Base-by-base conservation (phyloP, 2,113 vertebrate genomes). In the Clarias batrachus region DNA sequence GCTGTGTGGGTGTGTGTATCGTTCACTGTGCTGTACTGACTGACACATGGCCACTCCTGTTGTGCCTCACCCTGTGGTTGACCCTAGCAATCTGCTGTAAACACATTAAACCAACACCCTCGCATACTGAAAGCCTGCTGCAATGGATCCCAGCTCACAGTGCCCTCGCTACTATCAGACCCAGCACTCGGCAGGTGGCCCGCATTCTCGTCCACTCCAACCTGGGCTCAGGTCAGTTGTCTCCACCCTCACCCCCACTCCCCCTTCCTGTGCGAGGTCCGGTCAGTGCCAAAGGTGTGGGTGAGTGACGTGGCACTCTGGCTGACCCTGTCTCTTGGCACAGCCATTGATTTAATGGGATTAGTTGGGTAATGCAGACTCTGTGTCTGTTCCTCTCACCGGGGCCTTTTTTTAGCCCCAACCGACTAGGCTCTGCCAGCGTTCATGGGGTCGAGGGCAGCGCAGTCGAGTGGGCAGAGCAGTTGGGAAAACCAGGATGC, bases 221-320 rank as follows among this genome's bases (percentile, higher is more conserved):
- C 86, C 85, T 91, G 85, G 92, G 81, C 90, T 78, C 12, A 33
- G 81, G 88, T 88, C 87, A 87, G 78, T 62, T 16, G 10, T 81
- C 78, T 62, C 57, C 78, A 62, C 30, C 59, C 78, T 62, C 57
- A 37, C 30, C 30, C 77, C 88, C 87, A 85, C 89, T 88, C 88
- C 71, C 77, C 78, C 87, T 91, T 90, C 91, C 91, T 91, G 89
- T 87, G 23, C 48, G 56, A 93, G 93, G 94, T 91, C 92, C 82
- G 74, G 86, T 83, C 91, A 91, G 89, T 94, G 92, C 93, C 94
- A 94, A 94, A 95, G 94, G 94, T 95, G 86, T 92, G 85, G 60
- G 62, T 95, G 94, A 95, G 92, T 94, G 94, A 94, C 92, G 93
- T 95, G 94, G 92, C 93, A 95, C 94, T 95, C 94, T 95, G 94